Percentiles rank a stretch among this genome's conserved stretches.
These are phyloP conservation scores for Opisthograptis luteolata DNA, from an alignment of 2,888 invertebrate species.

Conservation along the genomic window DNA sequence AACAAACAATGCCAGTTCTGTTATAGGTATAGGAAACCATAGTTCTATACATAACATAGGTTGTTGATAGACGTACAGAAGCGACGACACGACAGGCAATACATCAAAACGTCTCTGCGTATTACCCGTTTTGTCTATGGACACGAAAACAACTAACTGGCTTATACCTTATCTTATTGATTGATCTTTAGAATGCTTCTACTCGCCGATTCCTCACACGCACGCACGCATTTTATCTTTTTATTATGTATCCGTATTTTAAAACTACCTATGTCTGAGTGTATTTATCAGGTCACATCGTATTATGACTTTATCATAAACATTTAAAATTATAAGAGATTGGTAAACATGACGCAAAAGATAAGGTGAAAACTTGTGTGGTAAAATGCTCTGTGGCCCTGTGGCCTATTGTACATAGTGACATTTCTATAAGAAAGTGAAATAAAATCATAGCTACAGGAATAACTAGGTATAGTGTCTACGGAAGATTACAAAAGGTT, in stretches of 20 bases:
- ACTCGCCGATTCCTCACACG: conserved; percentile 46
- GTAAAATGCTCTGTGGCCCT: not conserved
- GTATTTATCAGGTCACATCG: not conserved
- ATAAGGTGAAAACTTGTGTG: not conserved
- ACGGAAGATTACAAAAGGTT: too few relatives aligned
- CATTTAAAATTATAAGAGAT: not conserved
- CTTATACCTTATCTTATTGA: conserved; percentile 50
- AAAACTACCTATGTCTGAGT: too few relatives aligned
- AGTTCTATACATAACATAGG: conserved; percentile 31
- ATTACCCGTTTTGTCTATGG: conserved; percentile 43
- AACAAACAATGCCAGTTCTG: conserved; percentile 22
- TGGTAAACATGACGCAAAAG: too few relatives aligned
- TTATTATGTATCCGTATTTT: not conserved
- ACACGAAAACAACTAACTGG: conserved; percentile 46
- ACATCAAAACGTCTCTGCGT: conserved; percentile 64
- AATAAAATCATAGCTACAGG: too few relatives aligned
- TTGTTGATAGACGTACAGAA: conserved; percentile 65
- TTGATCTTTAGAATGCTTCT: conserved; percentile 51
- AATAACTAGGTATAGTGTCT: too few relatives aligned
- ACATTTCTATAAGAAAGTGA: not conserved
- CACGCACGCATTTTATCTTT: conserved; percentile 8
- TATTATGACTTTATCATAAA: not conserved
- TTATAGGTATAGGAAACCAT: conserved; percentile 6
- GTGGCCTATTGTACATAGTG: not conserved
- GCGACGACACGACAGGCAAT: conserved; percentile 63